Evolutionary conservation across 53 echinoderm and acorn worm species (phyloP).

Genomic region (Hippasteria phrygiana): DNA sequence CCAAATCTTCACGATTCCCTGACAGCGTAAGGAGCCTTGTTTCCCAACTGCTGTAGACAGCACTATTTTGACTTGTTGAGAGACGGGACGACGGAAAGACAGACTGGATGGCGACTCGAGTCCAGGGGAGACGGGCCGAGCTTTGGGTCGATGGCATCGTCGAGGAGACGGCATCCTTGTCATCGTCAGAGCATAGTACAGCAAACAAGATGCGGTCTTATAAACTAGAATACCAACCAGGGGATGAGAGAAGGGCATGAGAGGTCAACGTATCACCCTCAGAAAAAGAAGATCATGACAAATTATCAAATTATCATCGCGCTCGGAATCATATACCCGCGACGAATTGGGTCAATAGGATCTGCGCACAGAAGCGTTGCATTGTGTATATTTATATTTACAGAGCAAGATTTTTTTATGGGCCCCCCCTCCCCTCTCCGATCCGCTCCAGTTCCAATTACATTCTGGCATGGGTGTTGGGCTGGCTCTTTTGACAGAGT

Average conservation of each 20-base stretch:
- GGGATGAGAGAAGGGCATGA: neutral
- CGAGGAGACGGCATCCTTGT: neutral
- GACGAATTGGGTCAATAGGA: slow-evolving; percentile 52
- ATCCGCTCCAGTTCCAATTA: slow-evolving; percentile 26
- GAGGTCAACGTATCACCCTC: neutral
- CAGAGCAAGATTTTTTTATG: neutral
- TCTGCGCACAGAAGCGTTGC: slow-evolving; percentile 8
- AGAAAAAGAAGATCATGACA: slow-evolving; percentile 22
- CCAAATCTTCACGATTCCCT: neutral
- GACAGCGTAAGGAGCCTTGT: neutral
- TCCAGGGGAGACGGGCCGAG: neutral
- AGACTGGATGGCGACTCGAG: slow-evolving; percentile 20
- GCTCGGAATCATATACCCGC: slow-evolving; percentile 18
- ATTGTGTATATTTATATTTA: slow-evolving; percentile 5
- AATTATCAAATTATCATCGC: slow-evolving; percentile 27
- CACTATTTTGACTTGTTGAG: slow-evolving; percentile 32
- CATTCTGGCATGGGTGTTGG: neutral
- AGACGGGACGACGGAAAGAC: neutral
- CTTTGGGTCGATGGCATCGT: neutral
- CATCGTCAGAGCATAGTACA: neutral
- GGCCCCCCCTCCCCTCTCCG: neutral
- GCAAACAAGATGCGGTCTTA: neutral
- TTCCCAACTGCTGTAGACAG: neutral
- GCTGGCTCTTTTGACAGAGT: neutral
- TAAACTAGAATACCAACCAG: neutral